phyloP scores from a whole-genome alignment of 2,888 invertebrate genomes.

The Cheilosia vernalis region DNA sequence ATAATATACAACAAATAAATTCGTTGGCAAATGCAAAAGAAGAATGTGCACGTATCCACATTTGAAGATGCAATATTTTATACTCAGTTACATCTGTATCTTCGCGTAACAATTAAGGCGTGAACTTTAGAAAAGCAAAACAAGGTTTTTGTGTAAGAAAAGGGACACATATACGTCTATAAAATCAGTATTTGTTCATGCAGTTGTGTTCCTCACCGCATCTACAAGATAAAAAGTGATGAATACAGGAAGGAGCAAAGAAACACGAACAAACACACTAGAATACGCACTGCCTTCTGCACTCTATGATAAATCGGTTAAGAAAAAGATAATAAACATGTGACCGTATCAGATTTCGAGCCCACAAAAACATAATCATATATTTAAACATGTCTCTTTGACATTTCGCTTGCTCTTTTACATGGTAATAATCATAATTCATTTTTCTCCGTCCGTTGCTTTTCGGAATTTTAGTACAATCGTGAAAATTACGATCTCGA shows the following conservation, averaged over 20 bases:
- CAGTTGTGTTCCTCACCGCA: conserved; percentile 57
- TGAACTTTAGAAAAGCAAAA: conserved; percentile 57
- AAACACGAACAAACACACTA: conserved; percentile 55
- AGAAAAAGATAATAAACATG: conserved; percentile 74
- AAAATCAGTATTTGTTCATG: conserved; percentile 67
- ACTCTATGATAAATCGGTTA: conserved; percentile 75
- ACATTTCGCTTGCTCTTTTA: conserved; percentile 83
- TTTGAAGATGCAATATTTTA: conserved; percentile 42
- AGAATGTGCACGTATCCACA: conserved; percentile 39
- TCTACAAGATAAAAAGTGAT: conserved; percentile 65
- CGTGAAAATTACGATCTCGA: conserved; percentile 71
- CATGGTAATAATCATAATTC: conserved; percentile 84
- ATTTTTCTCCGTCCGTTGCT: conserved; percentile 79
- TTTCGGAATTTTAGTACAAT: conserved; percentile 69
- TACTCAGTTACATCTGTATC: conserved; percentile 44
- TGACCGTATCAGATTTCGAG: conserved; percentile 83
- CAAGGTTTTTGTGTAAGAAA: conserved; percentile 21
- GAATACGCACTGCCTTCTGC: conserved; percentile 74
- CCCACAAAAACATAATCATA: conserved; percentile 83
- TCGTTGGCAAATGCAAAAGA: conserved; percentile 5
- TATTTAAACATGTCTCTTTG: conserved; percentile 84
- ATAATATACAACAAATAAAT: not conserved
- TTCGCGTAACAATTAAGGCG: conserved; percentile 57
- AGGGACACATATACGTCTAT: conserved; percentile 55
- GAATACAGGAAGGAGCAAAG: conserved; percentile 69